These are phyloP conservation scores for Gisinianus flammeolus DNA, from an alignment of 2,888 invertebrate species.

Conservation along the genomic window DNA sequence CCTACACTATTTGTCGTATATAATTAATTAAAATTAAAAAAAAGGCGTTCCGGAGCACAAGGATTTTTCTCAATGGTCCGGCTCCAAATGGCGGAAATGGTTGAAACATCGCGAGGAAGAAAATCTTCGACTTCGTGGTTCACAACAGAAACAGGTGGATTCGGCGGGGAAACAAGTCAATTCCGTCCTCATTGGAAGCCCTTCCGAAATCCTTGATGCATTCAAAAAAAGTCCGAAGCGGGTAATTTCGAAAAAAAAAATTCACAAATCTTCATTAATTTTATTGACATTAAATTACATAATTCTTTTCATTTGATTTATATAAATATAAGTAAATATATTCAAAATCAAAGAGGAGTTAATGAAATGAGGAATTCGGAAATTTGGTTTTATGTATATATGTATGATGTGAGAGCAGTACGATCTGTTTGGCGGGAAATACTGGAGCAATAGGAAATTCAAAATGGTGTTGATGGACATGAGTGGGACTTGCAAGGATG, in stretches of 20 bases:
- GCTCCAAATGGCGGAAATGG: slow-evolving; percentile 5
- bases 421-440: background rate
- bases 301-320: no score
- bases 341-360: no score
- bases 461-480: background rate
- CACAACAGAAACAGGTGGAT: background rate
- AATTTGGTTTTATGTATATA: background rate
- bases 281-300: background rate
- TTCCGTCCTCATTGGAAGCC: background rate
- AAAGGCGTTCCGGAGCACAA: background rate
- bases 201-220: background rate
- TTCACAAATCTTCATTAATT: background rate
- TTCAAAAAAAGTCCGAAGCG: background rate
- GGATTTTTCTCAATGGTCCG: background rate
- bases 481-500: background rate
- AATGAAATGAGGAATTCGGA: no score
- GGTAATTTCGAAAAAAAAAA: background rate
- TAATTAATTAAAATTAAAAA: no score
- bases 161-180: background rate
- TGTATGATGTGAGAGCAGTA: background rate
- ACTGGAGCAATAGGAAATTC: background rate
- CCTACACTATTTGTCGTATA: no score
- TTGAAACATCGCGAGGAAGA: background rate
- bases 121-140: background rate
- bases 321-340: no score